Evolutionary conservation across 2,888 invertebrate species (phyloP), one percentile per base, ranked within the genome.

Genomic region (Lepidonotus clava): DNA sequence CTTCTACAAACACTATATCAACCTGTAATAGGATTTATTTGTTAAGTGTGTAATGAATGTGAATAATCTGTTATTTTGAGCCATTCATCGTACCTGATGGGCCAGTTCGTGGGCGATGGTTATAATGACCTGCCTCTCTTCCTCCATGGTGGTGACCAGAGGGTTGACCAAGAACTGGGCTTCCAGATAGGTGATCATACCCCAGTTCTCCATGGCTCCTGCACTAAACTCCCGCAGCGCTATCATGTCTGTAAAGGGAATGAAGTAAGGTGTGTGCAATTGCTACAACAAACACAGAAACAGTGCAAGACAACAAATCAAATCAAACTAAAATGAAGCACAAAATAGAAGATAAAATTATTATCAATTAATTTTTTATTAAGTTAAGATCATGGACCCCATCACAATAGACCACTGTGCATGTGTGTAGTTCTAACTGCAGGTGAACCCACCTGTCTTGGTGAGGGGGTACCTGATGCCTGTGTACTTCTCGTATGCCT

Each of bases 131-230:
- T 8, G 5, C 11, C 38, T 1, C 11, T 28, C 4, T 1, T 56
- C 56, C 14, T 0, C 21, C 8, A 36, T 56, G 53, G 56, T 56
- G 38, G 56, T 36, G 38, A 28, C 8, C 34, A 21, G 11, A 21
- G 83, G 83, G 21, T 32, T 83, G 36, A 46, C 1, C n/a, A 83
- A 21, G 46, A 83, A 56, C 11, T 36, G 46, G 6, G 34, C 11
- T 38, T 83, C 56, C 21, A 56, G 0, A n/a, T 83, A 83, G 28
- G 56, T 34, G 8, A 56, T 36, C 36, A 83, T 21, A 8, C 83
- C 83, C 83, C 83, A 83, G 83, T 83, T 83, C 38, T 83, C 83
- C 83, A 83, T 83, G n/a, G 56, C 83, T 8, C 83, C 83, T 24
- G 83, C 83, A 1, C 46, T n/a, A 32, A 83, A 83, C 46, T 83